Base-by-base conservation (phyloP, 53 echinoderm and acorn worm species). In the Luidia sarsii region DNA sequence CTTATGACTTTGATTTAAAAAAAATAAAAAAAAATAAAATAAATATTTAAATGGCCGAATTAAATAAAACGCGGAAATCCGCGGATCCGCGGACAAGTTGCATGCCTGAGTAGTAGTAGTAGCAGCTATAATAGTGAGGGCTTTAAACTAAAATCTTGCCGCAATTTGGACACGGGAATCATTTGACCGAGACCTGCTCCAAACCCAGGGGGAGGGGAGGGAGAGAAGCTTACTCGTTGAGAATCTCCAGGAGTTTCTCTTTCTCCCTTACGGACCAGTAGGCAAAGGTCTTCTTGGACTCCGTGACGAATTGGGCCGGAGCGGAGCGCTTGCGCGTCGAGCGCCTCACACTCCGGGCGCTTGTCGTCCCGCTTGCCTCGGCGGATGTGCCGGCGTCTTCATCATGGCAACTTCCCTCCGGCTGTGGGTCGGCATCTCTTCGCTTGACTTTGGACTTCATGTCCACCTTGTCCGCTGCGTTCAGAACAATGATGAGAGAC, bases 231-330 rank as follows among this genome's bases (percentile, higher is more conserved):
- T 67, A 71, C 71, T 61, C 62, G 16, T 59, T 23, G 28, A 86
- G 60, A 10, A 61, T 29, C 46, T 46, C 10, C 28, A 86, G 34
- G 0, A 86, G 86, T 6, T 43, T 38, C 16, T 52, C 33, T 32
- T 86, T 86, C 36, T 86, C 80, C 9, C 33, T 9, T 0, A 45
- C 25, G 11, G 14, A n/a, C 86, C 86, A 86, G 31, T 61, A 21
- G 15, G 14, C 33, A 18, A 0, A 21, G 15, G 29, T 2, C 14
- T 43, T 48, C 33, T 30, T 43, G 45, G 59, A 2, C 3, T 18
- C 41, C 0, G 45, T 11, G 13, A 32, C 77, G 11, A 41, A 77
- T 10, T 16, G 21, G 1, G 28, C n/a, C 1, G 77, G 61, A 15
- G 48, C 62, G 0, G 34, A 43, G 10, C 77, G 77, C n/a, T 33